Conservation (phyloP, 53 echinoderm and acorn worm species). For the Holothuria leucospilota region DNA sequence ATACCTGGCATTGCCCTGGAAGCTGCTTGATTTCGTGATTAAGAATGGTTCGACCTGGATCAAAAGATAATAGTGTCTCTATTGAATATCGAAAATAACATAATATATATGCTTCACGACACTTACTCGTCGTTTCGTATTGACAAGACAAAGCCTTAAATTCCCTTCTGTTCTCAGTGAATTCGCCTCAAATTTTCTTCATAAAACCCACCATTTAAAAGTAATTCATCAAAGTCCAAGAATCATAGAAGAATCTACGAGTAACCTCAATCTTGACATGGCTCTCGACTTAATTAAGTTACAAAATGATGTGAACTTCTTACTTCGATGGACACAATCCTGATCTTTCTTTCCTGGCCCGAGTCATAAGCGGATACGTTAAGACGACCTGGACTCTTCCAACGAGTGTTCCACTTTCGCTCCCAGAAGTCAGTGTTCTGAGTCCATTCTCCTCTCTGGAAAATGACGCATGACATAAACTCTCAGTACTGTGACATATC, state of each 20-base stretch:
- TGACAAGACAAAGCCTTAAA: no score
- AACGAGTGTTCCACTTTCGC: slow-evolving; percentile 77
- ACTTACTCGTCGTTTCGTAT: no score
- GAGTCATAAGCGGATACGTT: slow-evolving; percentile 83
- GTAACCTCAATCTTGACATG: no score
- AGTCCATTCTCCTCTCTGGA: slow-evolving; percentile 94
- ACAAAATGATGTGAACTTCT: neutral
- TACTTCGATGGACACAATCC: slow-evolving; percentile 90
- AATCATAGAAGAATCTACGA: no score
- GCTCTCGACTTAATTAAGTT: no score
- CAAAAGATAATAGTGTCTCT: neutral
- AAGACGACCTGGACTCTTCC: slow-evolving; percentile 81
- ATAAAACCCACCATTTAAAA: no score
- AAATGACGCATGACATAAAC: neutral
- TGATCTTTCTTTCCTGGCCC: slow-evolving; percentile 83
- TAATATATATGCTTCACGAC: no score
- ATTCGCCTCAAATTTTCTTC: no score
- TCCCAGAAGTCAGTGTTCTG: slow-evolving; percentile 89
- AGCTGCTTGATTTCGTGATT: slow-evolving; percentile 54
- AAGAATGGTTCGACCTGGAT: slow-evolving; percentile 80
- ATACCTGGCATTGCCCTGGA: slow-evolving; percentile 85
- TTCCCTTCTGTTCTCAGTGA: no score
- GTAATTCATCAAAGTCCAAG: no score
- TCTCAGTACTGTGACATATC: no score
- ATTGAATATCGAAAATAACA: no score